Conservation (phyloP, 2,113 vertebrate species). For the Scopus umbretta region DNA sequence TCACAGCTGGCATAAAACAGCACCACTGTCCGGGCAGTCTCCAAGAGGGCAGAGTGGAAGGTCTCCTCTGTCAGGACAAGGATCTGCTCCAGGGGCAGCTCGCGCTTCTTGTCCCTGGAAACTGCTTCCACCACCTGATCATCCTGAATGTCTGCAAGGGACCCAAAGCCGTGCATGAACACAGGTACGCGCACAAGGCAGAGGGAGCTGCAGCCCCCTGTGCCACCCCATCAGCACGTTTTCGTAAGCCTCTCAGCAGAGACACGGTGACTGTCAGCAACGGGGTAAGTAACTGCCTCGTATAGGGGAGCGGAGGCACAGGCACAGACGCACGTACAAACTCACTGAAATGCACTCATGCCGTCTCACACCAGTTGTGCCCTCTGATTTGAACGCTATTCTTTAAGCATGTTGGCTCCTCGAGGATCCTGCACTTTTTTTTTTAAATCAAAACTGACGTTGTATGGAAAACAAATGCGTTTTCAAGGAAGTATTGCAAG, state of each 20-base stretch:
- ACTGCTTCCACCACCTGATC: slow-evolving; percentile 87
- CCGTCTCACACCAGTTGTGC: neutral
- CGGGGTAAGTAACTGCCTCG: neutral
- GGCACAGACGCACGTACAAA: neutral
- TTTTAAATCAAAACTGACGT: neutral
- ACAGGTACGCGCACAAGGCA: too few species aligned
- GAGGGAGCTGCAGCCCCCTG: neutral
- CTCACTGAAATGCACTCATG: neutral
- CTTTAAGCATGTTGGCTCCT: neutral
- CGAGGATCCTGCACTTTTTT: neutral
- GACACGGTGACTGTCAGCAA: neutral
- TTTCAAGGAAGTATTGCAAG: neutral
- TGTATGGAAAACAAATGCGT: neutral
- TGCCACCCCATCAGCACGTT: neutral
- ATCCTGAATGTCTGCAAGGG: slow-evolving; percentile 79
- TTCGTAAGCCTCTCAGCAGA: neutral
- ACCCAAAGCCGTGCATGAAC: neutral
- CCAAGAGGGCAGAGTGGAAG: slow-evolving; percentile 68
- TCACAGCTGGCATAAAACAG: slow-evolving; percentile 93
- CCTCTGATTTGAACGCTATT: neutral
- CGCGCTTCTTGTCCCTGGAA: slow-evolving; percentile 75
- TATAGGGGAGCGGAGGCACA: neutral
- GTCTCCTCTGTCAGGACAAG: slow-evolving; percentile 79
- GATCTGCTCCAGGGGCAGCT: slow-evolving; percentile 72
- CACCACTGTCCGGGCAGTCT: slow-evolving; percentile 68